These are phyloP conservation scores for Blennius ocellaris DNA, from an alignment of 2,113 vertebrate species.

Conservation along the genomic window DNA sequence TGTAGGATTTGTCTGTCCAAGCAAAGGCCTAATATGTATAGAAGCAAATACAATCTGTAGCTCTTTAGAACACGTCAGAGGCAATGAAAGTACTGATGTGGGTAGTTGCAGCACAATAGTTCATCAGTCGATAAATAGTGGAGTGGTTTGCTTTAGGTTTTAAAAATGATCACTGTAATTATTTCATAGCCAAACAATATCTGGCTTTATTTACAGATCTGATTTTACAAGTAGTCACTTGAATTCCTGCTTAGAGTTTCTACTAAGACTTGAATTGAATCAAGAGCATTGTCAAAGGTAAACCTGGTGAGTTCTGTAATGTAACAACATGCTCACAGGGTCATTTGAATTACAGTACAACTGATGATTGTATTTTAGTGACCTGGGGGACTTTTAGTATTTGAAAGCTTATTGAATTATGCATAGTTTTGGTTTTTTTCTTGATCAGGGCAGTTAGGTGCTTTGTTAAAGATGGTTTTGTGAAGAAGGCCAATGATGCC, in stretches of 20 bases:
- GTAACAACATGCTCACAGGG: too few species aligned
- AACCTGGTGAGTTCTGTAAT: too few species aligned
- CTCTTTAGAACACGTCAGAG: background rate
- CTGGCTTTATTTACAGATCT: background rate
- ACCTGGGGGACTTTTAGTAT: too few species aligned
- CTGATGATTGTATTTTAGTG: too few species aligned
- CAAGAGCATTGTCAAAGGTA: too few species aligned
- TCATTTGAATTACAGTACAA: too few species aligned
- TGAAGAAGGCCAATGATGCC: constrained; percentile 10
- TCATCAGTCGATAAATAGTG: constrained; percentile 22
- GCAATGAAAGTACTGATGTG: too few species aligned
- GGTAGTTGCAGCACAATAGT: background rate
- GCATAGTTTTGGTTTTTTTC: background rate
- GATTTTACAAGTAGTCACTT: too few species aligned
- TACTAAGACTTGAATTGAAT: too few species aligned
- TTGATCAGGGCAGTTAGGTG: background rate
- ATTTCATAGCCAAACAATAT: background rate
- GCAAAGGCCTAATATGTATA: background rate
- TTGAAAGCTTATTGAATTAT: too few species aligned
- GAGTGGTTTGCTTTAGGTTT: constrained; percentile 4
- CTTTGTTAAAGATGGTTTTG: constrained; percentile 26
- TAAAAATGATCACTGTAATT: constrained; percentile 5
- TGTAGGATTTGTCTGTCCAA: constrained; percentile 13
- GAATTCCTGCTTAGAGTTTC: too few species aligned
- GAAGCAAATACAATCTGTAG: constrained; percentile 2